Evolutionary conservation across 2,113 vertebrate species (phyloP), one percentile per base, ranked within the genome.

Genomic region (Furnarius figulus): DNA sequence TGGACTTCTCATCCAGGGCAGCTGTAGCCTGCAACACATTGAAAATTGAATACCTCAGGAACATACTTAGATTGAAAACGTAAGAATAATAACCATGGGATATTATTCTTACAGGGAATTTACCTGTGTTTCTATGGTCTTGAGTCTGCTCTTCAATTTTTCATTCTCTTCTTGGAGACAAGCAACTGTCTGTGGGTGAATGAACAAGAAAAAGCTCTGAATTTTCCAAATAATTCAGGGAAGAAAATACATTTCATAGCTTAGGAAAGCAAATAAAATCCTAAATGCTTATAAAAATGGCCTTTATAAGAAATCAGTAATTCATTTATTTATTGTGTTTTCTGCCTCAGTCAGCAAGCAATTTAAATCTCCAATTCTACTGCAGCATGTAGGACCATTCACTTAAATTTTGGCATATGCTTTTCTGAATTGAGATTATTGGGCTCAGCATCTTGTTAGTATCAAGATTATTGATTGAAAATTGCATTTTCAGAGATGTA

Each of bases 101-200:
- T 39, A 19, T 46, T 46, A 46, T 46, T 46, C 35, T 70, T 35
- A 78, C 16, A 55, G 23, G 10, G 20, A 83, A 70, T 49, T 93
- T 98, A 99, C 99, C 98, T 99, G 99, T 28, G 97, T 97, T 97
- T 99, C 99, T 91, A 99, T 87, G 58, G 98, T 98, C 89, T 97
- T 98, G 49, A 99, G 98, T 66, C 99, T 98, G 74, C 94, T 77
- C 96, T 98, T 99, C 83, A 99, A 93, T 94, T 99, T 99, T 63
- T 99, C 98, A 67, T 99, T 99, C 91, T 99, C 99, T 94, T 99
- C 99, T 96, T 99, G 99, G 91, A 99, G 98, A 98, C 98, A 98
- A 70, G 94, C 68, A 86, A 99, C 99, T 97, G 99, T 99, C 99
- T 99, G 94, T 77, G 71, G 71, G 33, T 75, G 97, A 94, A 97